Conservation (phyloP, 2,113 vertebrate species). For the Microtus ochrogaster region DNA sequence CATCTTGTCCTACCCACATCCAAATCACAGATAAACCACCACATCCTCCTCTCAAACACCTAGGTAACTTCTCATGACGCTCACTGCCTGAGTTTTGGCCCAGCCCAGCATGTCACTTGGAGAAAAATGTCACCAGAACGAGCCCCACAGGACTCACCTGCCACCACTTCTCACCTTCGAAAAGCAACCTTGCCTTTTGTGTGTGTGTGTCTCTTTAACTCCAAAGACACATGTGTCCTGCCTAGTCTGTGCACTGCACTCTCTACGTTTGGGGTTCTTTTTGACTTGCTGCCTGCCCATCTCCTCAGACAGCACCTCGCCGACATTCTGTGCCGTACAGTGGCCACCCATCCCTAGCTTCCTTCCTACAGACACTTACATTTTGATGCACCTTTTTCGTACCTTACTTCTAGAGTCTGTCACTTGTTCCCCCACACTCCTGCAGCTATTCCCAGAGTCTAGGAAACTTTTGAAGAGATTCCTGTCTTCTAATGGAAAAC, state of each 20-base stretch:
- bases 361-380: background rate
- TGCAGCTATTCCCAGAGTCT: background rate
- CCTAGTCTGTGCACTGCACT: background rate
- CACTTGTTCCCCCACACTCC: background rate
- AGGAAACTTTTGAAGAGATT: background rate
- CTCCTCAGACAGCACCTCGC: background rate
- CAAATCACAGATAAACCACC: background rate
- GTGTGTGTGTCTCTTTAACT: background rate
- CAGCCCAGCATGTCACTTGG: background rate
- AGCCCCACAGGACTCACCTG: rapidly evolving
- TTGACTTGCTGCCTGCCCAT: background rate
- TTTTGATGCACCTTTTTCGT: background rate
- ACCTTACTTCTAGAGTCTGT: background rate
- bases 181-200: background rate
- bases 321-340: background rate
- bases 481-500: background rate
- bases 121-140: background rate
- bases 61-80: background rate
- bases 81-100: background rate
- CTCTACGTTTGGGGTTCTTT: background rate
- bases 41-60: background rate
- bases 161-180: rapidly evolving
- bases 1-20: background rate
- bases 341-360: background rate
- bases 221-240: background rate